Base-by-base conservation (phyloP, 2,888 invertebrate genomes). In the Stictocephala bisonia region DNA sequence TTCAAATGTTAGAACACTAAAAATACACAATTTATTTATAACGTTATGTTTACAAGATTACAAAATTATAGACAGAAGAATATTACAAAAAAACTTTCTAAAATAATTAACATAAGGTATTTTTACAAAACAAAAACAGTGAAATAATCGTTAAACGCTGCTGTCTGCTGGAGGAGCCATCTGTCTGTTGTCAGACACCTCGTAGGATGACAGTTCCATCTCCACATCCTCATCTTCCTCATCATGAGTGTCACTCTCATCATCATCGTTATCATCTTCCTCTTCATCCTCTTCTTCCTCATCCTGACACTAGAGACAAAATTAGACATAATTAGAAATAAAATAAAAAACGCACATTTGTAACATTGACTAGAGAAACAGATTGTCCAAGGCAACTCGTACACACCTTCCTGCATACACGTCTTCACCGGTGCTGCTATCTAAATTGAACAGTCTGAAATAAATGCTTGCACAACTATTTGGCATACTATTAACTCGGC, bases 181-280 rank as follows among this genome's bases (percentile, higher is more conserved):
- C 44, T 64, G 64, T 41, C 64, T 15, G 44, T 64, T 64, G 71
- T 78, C 78, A 27, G 74, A 71, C 0, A 76, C 72, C 68, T 78
- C 78, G 69, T 79, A 80, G 4, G 78, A 70, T n/a, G n/a, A n/a
- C 11, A 79, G 77, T 31, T 80, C 79, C 69, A 80, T 77, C 64
- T 80, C 80, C 66, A 80, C 85, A 80, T 88, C 88, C 78, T 89
- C 89, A 75, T 89, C 88, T 78, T 89, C 88, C 78, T 89, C 89
- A 78, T 89, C 88, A 78, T 88, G 88, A 71, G 87, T 88, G 78
- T 88, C 88, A 11, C 88, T 87, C 78, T 88, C 88, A 77, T 88
- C 88, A 78, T 88, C 88, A 79, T 89, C 88, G 77, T 89, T 88
- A 79, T 88, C 88, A 74, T 88, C 88, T 83, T 84, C 87, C 77